Conservation (phyloP, 2,113 vertebrate species). For the Stegastes partitus region DNA sequence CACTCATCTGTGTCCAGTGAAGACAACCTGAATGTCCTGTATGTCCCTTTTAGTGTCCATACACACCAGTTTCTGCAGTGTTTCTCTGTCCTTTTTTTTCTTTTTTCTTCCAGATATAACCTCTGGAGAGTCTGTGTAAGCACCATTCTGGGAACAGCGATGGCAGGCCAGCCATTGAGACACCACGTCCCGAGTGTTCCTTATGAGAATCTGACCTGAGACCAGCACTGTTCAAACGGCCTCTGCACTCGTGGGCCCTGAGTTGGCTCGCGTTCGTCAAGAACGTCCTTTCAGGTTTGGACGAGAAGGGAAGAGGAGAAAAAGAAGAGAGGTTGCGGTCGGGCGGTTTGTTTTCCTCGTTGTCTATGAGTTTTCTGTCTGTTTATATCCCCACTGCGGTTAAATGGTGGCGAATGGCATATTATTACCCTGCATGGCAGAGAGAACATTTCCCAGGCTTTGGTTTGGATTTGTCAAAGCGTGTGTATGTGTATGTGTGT, state of each 20-base stretch:
- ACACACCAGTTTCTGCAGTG: constrained; percentile 47
- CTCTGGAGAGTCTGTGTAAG: constrained; percentile 54
- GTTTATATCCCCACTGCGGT: constrained; percentile 63
- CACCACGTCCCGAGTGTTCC: constrained; percentile 24
- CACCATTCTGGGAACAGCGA: constrained; percentile 50
- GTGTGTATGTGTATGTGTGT: constrained; percentile 39
- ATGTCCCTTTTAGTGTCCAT: constrained; percentile 40
- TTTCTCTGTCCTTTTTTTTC: constrained; percentile 20
- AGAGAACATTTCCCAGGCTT: constrained; percentile 91
- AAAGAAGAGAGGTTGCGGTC: constrained; percentile 49
- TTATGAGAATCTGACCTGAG: constrained; percentile 53
- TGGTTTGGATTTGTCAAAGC: constrained; percentile 87
- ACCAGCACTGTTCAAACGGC: constrained; percentile 41
- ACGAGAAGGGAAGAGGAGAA: constrained; percentile 18
- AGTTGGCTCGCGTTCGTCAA: constrained; percentile 56
- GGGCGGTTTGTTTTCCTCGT: constrained; percentile 45
- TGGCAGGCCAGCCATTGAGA: constrained; percentile 35
- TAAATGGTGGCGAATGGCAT: constrained; percentile 82
- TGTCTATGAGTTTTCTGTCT: constrained; percentile 46
- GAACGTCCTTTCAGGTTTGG: constrained; percentile 44
- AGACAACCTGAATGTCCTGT: constrained; percentile 61
- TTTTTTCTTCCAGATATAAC: constrained; percentile 20
- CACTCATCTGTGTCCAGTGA: constrained; percentile 34
- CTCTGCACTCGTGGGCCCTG: constrained; percentile 65
- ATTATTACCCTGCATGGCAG: constrained; percentile 95